A percentile compares a stretch with the other conserved stretches of the same genome.
Conservation (phyloP, 2,888 invertebrate genomes). For the Nymphalis polychloros region DNA sequence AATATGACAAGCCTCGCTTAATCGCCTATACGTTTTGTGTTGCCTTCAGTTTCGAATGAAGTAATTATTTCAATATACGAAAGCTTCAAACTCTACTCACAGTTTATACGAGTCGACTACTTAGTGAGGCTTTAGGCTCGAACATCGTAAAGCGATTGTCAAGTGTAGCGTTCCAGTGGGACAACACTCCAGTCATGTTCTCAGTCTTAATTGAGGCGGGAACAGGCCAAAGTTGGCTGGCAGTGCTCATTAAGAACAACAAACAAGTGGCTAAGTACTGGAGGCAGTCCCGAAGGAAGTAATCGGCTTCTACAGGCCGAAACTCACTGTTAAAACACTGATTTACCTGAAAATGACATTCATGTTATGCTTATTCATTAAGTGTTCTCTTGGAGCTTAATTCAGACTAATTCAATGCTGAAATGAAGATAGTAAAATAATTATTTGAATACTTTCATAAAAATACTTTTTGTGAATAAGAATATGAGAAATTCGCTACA, state of each 20-base stretch:
- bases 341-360: slow-evolving; percentile 47
- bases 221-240: slow-evolving; percentile 74
- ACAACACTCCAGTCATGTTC: slow-evolving; percentile 71
- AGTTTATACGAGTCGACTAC: slow-evolving; percentile 33
- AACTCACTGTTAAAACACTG: slow-evolving; percentile 44
- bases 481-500: not conserved
- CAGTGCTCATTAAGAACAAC: slow-evolving; percentile 79
- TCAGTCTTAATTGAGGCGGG: slow-evolving; percentile 77
- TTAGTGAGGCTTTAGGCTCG: slow-evolving; percentile 37
- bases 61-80: slow-evolving; percentile 31
- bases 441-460: slow-evolving; percentile 12
- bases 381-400: slow-evolving; percentile 8
- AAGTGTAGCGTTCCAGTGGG: slow-evolving; percentile 43
- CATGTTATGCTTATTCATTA: slow-evolving; percentile 36
- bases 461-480: not conserved
- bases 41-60: slow-evolving; percentile 14
- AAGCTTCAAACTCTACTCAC: slow-evolving; percentile 30
- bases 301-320: slow-evolving; percentile 69
- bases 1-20: slow-evolving; percentile 7
- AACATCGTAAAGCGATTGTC: slow-evolving; percentile 39
- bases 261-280: slow-evolving; percentile 76
- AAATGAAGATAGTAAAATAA: slow-evolving; percentile 8
- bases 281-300: slow-evolving; percentile 61
- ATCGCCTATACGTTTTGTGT: slow-evolving; percentile 6
- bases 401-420: not conserved